Conservation (phyloP, 30 jellyfish, hydroid and myxozoan genomes). For the Hydra vulgaris region DNA sequence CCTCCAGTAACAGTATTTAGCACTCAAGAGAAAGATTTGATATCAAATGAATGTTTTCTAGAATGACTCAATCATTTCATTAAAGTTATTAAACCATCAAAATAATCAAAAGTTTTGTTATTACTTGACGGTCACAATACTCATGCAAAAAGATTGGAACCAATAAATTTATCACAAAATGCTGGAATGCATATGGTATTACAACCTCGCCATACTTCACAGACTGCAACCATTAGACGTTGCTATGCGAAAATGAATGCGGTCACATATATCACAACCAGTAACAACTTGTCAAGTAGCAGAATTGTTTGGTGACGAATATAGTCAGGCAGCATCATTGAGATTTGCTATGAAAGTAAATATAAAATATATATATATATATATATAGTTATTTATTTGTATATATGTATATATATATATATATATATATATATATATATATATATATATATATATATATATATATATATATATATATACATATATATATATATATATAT, state of each 20-base stretch:
- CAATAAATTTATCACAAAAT: not conserved
- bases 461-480: too few species aligned
- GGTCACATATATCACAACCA: not conserved
- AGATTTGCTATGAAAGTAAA: not conserved
- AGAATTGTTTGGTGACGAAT: not conserved
- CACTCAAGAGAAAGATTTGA: not conserved
- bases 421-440: too few species aligned
- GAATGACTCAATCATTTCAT: not conserved
- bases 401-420: too few species aligned
- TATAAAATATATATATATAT: too few species aligned
- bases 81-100: not conserved
- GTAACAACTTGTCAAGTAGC: not conserved
- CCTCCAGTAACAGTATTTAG: not conserved
- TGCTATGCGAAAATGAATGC: not conserved
- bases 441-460: too few species aligned
- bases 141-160: not conserved
- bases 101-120: not conserved
- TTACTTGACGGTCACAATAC: not conserved
- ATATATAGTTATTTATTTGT: too few species aligned
- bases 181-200: not conserved
- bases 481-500: too few species aligned
- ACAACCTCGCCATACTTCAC: not conserved
- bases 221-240: not conserved
- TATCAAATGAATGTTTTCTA: not conserved
- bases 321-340: not conserved